A percentile compares a stretch with the other conserved stretches of the same genome.
phyloP scores from a whole-genome alignment of 2,113 vertebrate genomes.

The Phylloscopus trochiloides region DNA sequence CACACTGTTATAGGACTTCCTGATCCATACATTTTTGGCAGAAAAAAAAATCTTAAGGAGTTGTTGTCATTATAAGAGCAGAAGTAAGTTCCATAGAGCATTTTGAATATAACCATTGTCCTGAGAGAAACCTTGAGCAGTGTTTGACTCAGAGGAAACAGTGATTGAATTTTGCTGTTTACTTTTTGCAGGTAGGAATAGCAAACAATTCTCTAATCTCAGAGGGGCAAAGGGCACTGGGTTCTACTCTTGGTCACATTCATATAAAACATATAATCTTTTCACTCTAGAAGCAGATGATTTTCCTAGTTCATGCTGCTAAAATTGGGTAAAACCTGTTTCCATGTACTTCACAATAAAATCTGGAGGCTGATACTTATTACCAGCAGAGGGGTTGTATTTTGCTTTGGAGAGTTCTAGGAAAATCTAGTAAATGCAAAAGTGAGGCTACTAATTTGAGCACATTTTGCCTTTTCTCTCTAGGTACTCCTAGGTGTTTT shows the following conservation, averaged over 20 bases:
- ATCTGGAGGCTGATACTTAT: not conserved
- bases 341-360: not conserved
- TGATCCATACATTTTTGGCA: not conserved
- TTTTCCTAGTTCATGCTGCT: not conserved
- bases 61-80: not conserved
- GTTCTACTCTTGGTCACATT: not conserved
- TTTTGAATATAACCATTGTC: not conserved
- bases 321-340: not conserved
- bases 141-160: not conserved
- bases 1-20: not conserved
- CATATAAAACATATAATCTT: not conserved
- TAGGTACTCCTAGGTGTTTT: not conserved
- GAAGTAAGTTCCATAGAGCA: not conserved
- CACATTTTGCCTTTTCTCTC: not conserved
- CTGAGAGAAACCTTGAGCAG: not conserved
- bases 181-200: not conserved
- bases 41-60: not conserved
- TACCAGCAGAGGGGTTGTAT: not conserved
- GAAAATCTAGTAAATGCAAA: not conserved
- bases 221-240: not conserved
- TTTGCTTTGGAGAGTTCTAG: not conserved
- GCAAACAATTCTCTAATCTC: constrained; percentile 1
- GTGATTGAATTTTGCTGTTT: not conserved
- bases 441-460: not conserved
- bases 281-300: not conserved